These are phyloP conservation scores for Therioaphis trifolii DNA, from an alignment of 2,888 invertebrate species.

Conservation along the genomic window DNA sequence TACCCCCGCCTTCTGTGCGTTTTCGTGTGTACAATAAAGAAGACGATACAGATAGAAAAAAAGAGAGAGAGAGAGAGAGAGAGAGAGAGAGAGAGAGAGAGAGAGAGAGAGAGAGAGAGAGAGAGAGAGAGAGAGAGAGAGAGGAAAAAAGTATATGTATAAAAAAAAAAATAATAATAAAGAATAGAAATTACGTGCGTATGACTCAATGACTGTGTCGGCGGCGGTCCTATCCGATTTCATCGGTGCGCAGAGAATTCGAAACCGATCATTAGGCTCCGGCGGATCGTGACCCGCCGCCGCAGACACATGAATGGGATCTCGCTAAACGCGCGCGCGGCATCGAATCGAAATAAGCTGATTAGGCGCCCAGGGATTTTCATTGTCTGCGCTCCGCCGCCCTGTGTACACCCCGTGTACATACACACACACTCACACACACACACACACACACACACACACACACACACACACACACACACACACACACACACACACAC, in stretches of 20 bases:
- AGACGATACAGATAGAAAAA: neutral
- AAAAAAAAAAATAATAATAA: neutral
- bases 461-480: no score
- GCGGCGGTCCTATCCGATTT: slow-evolving; percentile 59
- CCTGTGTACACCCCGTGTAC: neutral
- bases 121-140: neutral
- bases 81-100: no score
- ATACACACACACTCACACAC: neutral
- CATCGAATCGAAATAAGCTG: slow-evolving; percentile 57
- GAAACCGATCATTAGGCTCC: slow-evolving; percentile 62
- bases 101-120: neutral
- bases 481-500: no score
- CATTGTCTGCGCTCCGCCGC: slow-evolving; percentile 1
- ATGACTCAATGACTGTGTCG: slow-evolving; percentile 58
- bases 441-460: no score
- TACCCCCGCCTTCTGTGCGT: neutral
- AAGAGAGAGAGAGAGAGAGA: no score
- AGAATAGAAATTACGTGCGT: slow-evolving; percentile 54
- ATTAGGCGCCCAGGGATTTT: slow-evolving; percentile 42
- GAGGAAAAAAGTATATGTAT: neutral
- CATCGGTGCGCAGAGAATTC: slow-evolving; percentile 61
- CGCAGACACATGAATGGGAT: slow-evolving; percentile 25
- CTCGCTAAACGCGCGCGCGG: slow-evolving; percentile 50
- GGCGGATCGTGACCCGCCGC: slow-evolving; percentile 60
- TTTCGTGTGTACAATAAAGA: slow-evolving; percentile 4